Evolutionary conservation across 2,888 invertebrate genomes (phyloP).

Genomic region (Nudaria mundana): DNA sequence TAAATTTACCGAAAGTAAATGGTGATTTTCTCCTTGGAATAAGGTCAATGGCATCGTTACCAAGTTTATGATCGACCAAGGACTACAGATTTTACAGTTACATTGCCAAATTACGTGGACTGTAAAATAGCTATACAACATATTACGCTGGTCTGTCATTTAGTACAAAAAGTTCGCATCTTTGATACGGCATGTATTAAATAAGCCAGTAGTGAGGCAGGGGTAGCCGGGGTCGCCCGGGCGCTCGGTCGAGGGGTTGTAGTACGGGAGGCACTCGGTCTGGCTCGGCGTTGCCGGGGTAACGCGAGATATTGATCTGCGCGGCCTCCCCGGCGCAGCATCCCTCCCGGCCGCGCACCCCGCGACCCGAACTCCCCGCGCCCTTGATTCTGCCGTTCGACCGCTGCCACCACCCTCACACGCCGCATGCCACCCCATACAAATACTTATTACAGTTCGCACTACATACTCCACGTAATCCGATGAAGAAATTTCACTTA

Average conservation of each 20-base stretch:
- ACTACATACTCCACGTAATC: constrained; percentile 74
- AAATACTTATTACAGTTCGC: constrained; percentile 78
- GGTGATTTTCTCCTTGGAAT: constrained; percentile 40
- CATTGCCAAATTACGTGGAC: constrained; percentile 40
- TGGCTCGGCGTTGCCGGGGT: constrained; percentile 83
- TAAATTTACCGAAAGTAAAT: constrained; percentile 35
- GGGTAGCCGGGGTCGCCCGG: constrained; percentile 39
- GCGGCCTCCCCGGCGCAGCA: constrained; percentile 68
- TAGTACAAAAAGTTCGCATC: constrained; percentile 75
- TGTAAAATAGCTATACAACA: constrained; percentile 49
- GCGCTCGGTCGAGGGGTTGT: constrained; percentile 49
- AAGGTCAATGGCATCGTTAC: constrained; percentile 63
- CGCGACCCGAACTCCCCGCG: constrained; percentile 36
- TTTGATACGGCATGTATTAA: constrained; percentile 75
- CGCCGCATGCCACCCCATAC: constrained; percentile 49
- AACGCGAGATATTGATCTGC: constrained; percentile 80
- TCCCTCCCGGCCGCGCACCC: constrained; percentile 71
- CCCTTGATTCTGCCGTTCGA: constrained; percentile 64
- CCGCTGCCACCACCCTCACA: constrained; percentile 48
- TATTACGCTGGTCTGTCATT: constrained; percentile 69
- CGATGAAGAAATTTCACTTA: constrained; percentile 71
- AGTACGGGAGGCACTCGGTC: constrained; percentile 84
- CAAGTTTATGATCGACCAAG: constrained; percentile 36
- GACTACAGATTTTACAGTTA: constrained; percentile 28
- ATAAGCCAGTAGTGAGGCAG: constrained; percentile 74